Conservation (phyloP, 30 jellyfish, hydroid and myxozoan genomes). For the Catostylus mosaicus region DNA sequence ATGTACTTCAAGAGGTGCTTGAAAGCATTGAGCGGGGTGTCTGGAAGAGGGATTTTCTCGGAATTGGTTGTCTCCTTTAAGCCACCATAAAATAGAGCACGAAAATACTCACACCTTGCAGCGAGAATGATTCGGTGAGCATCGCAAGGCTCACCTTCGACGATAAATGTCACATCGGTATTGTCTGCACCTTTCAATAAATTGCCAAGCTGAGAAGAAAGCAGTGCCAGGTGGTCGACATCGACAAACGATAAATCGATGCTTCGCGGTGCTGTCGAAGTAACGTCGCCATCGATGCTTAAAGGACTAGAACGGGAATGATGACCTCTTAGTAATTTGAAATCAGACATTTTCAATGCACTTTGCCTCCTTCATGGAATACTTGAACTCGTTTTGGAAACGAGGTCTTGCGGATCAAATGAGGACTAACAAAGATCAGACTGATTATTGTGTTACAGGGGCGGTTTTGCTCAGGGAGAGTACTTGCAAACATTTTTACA, state of each 20-base stretch:
- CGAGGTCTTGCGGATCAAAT: too few species aligned
- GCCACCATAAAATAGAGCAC: constrained; percentile 95
- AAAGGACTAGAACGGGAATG: constrained; percentile 20
- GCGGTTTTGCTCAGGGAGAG: too few species aligned
- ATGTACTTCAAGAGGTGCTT: constrained; percentile 66
- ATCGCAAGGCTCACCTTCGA: constrained; percentile 69
- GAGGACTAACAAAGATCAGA: too few species aligned
- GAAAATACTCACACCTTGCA: constrained; percentile 93
- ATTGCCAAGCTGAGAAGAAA: constrained; percentile 81
- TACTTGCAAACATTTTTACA: too few species aligned
- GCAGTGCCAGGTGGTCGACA: constrained; percentile 78
- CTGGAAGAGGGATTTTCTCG: constrained; percentile 71
- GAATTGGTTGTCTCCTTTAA: constrained; percentile 78
- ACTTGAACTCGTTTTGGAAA: too few species aligned
- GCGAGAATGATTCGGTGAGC: constrained; percentile 84
- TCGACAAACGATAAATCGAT: constrained; percentile 50
- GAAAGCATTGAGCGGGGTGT: constrained; percentile 81
- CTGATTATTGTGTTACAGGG: too few species aligned
- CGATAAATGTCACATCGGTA: constrained; percentile 87
- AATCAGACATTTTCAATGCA: constrained; percentile 43
- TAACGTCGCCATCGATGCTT: constrained; percentile 20
- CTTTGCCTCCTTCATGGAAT: too few species aligned
- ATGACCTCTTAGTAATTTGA: background rate
- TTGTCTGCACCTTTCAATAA: constrained; percentile 74
- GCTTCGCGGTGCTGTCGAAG: constrained; percentile 7